Evolutionary conservation across 2,888 invertebrate species (phyloP).

Genomic region (Mellilla xanthometata): DNA sequence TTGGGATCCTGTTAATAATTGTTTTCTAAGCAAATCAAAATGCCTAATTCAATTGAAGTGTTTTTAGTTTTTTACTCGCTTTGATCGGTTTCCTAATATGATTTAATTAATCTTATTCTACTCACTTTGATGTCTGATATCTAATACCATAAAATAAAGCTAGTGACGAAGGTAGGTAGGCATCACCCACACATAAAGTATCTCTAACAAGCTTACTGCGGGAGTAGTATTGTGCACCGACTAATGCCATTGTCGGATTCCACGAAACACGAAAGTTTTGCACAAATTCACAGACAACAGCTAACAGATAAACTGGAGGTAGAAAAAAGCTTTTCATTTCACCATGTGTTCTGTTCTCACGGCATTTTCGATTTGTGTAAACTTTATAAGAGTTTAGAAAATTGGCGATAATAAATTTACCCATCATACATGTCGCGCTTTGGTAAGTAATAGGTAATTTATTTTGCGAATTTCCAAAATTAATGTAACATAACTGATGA

Average conservation of each 20-base stretch:
- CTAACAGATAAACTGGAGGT: neutral
- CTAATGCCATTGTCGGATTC: neutral
- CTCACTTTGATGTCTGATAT: no score
- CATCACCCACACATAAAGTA: neutral
- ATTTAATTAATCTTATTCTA: no score
- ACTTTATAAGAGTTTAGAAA: neutral
- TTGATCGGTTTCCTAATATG: no score
- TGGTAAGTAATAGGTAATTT: no score
- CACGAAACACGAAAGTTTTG: neutral
- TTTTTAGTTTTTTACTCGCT: no score
- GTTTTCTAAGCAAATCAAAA: no score
- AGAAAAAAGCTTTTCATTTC: neutral
- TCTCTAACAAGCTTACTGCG: neutral
- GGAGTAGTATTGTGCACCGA: neutral
- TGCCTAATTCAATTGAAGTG: no score
- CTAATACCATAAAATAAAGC: neutral
- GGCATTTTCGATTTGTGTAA: neutral
- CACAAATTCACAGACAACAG: neutral
- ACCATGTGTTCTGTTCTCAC: constrained; percentile 9
- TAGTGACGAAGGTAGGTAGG: neutral
- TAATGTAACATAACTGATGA: no score
- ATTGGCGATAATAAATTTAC: no score
- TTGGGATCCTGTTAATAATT: no score
- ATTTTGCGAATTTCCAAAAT: no score
- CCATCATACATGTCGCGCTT: no score